Evolutionary conservation across 2,113 vertebrate genomes (phyloP), one percentile per base, ranked within the genome.

Genomic region (Hucho hucho): DNA sequence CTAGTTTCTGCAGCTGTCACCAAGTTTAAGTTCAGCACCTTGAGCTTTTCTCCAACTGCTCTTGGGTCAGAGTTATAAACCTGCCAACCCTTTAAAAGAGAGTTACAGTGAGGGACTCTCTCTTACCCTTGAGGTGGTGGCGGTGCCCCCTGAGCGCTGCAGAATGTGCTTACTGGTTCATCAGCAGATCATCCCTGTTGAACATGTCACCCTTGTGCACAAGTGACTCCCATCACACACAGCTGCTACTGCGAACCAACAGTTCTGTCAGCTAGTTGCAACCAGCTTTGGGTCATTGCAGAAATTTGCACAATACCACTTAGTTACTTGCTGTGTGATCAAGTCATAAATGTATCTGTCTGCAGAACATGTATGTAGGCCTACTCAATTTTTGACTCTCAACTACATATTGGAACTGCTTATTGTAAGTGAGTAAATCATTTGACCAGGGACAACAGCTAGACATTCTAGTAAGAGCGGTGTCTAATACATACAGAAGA

Each of bases 1-100:
- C 90, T 74, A 84, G 91, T 94, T 94, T 93, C 93, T 93, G 91
- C 93, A 94, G 93, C 93, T 94, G 93, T 93, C 90, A 90, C 93
- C 91, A 90, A 90, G 90, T 93, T 91, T 88, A 92, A 92, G 90
- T 91, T 90, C 89, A 90, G 89, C 84, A 89, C 90, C 91, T 92
- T 91, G 87, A 77, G 89, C 80, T 83, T 86, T 87, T 90, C 86
- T 87, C 87, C 73, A 80, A 70, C 88, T 80, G 86, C 74, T 84
- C 75, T 69, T 73, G 84, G 85, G 82, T 87, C 81, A n/a, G 43
- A 79, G 85, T 79, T 81, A 81, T 87, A 89, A 87, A 88, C 80
- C 84, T 87, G 82, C 79, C 81, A 86, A 88, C 75, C 72, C 69
- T 22, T 43, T 6, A 70, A 81, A 61, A 66, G 72, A 22, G 28